Base-by-base conservation (phyloP, 2,888 invertebrate species). In the Sipha maydis region DNA sequence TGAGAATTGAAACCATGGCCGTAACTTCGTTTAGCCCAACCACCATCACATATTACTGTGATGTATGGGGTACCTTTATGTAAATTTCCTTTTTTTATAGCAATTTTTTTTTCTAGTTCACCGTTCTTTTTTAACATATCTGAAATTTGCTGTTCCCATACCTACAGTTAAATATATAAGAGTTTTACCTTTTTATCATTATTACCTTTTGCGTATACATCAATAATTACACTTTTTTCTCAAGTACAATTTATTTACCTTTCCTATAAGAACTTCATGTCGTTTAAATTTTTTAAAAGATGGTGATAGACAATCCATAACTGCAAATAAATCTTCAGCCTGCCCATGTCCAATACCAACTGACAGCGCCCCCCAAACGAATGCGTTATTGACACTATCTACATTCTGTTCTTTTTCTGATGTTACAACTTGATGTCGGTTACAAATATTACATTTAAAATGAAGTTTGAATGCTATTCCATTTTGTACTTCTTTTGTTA, bases 1-100 rank as follows among this genome's bases (percentile, higher is more conserved):
- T 76, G 76, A 48, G 41, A 76, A 76, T 76, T 76, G 76, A 76
- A 76, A 76, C 76, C 41, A 75, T 75, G 75, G 25, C 75, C 75
- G 75, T 75, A 75, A 75, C 75, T 75, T 38, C 75, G 0, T 38
- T 75, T 75, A 41, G 75, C 75, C n/a, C 75, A 75, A 48, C 41
- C 76, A 76, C 76, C 41, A 28, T 76, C 76, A 48, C 76, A 9
- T n/a, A 76, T 14, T 4, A 76, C 76, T 76, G 41, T 38, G 8
- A 75, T 75, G 19, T 19, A 76, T 17, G 76, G 41, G n/a, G 7
- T 76, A 14, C 76, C 76, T 76, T 76, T 76, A 76, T 76, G 5
- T 3, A 76, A 76, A 76, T 76, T 41, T 76, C 76, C 76, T 76
- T 76, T 41, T 48, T 76, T 25, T 76, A 76, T n/a, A 1, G 76